Evolutionary conservation across 2,797 vertebrate species (phyloP), one percentile per base, ranked within the genome.

Genomic region (Xiphorhynchus erythropygius): DNA sequence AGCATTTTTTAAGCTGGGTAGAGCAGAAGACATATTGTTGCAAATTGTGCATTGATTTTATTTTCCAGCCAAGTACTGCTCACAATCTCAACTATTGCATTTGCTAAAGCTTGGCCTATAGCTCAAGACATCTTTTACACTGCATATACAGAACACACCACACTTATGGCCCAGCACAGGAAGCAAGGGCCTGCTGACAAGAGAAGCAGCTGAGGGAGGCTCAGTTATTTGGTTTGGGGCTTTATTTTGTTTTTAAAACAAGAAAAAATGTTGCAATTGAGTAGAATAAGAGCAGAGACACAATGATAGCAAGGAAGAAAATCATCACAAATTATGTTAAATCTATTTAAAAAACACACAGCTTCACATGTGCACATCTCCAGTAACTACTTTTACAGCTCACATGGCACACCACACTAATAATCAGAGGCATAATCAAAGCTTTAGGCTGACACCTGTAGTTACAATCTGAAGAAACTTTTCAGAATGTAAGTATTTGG

Each of bases 211-310:
- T 37, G 12, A 17, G 3, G 13, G 10, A 86, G 2, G 0, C 3
- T 7, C 33, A 7, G 0, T 3, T 42, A 16, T 28, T 22, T 3
- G 13, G 5, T 3, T 27, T 24, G 23, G 11, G 3, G 1, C 6
- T 76, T 81, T 33, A 18, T 23, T 83, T 73, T 42, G 4, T 18
- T 77, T 84, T 71, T 50, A 39, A 77, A 93, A 5, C 12, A 64
- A 59, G 21, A 76, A 11, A 27, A n/a, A 53, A 25, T 30, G 37
- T 69, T 44, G 33, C 28, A 77, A 30, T 3, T 2, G 0, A 60
- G 10, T 15, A 60, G 47, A 70, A 2, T 24, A 73, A 44, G 24
- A 79, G 27, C 13, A 69, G 16, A 76, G 12, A 74, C 22, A 59
- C 13, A 37, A 39, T 1, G 4, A 69, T 12, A 76, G 23, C 18